phyloP scores from a whole-genome alignment of 2,888 invertebrate genomes.

The Machimus rusticus region DNA sequence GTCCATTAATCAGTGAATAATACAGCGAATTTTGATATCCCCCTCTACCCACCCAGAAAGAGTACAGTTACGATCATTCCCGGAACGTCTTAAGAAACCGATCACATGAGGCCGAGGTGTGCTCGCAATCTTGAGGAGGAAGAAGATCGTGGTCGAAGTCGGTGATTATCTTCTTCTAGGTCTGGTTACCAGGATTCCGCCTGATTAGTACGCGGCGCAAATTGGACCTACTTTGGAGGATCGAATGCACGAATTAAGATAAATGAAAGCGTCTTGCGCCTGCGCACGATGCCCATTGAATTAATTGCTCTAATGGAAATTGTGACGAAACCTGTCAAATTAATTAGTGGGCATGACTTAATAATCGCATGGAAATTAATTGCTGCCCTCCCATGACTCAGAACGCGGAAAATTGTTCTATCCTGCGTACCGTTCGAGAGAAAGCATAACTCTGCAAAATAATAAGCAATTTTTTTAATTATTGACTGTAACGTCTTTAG shows the following conservation, averaged over 20 bases:
- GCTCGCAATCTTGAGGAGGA: background rate
- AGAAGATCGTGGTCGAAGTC: background rate
- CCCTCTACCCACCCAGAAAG: background rate
- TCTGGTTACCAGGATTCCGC: background rate
- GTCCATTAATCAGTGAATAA: background rate
- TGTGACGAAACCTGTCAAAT: background rate
- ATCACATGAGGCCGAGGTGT: background rate
- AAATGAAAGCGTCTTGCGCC: background rate
- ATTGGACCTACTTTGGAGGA: background rate
- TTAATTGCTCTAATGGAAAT: background rate
- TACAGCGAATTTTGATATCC: background rate
- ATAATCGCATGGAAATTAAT: background rate
- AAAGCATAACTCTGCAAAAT: background rate
- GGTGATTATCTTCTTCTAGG: background rate
- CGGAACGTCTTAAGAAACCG: background rate
- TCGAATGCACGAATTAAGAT: background rate
- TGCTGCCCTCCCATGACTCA: background rate
- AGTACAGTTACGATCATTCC: background rate
- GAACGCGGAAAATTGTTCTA: background rate
- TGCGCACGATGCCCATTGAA: background rate
- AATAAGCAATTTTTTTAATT: background rate
- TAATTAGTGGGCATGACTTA: background rate
- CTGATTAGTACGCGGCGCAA: background rate
- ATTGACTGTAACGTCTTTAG: background rate
- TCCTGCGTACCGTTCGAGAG: background rate